Conservation (phyloP, 2,888 invertebrate species). For the Netelia fuscicornis region DNA sequence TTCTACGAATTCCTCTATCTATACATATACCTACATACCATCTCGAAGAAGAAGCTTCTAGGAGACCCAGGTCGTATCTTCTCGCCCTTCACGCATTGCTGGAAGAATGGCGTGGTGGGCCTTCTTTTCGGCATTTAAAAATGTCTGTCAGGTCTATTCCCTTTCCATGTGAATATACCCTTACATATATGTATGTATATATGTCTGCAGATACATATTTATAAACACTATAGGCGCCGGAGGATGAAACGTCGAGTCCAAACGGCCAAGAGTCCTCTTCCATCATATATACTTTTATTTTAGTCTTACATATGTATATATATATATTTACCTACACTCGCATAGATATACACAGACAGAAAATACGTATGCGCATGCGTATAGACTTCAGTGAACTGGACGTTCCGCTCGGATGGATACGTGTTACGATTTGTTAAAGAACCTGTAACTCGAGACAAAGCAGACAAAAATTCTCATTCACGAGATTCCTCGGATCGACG, state of each 20-base stretch:
- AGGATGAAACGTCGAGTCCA: conserved; percentile 61
- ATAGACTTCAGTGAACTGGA: conserved; percentile 43
- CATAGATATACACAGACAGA: conserved; percentile 12
- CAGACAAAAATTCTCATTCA: conserved; percentile 61
- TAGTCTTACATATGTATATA: conserved; percentile 2
- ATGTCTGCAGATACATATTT: conserved; percentile 38
- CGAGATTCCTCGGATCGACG: not conserved
- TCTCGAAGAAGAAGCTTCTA: not conserved
- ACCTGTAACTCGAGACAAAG: conserved; percentile 69
- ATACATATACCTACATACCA: not conserved
- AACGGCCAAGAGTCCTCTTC: conserved; percentile 22
- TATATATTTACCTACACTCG: not conserved
- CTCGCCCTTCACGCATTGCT: conserved; percentile 38
- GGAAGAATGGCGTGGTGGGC: conserved; percentile 51
- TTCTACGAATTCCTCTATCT: not conserved
- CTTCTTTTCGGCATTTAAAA: conserved; percentile 71
- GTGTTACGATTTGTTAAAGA: conserved; percentile 68
- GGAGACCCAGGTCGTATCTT: not conserved
- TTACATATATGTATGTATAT: conserved; percentile 8
- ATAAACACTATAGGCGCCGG: conserved; percentile 53
- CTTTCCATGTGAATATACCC: not conserved
- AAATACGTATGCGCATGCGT: not conserved
- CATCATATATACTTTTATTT: conserved; percentile 18
- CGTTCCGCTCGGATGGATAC: conserved; percentile 66
- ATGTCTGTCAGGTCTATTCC: conserved; percentile 65